phyloP scores from a whole-genome alignment of 2,888 invertebrate species.

The Conops quadrifasciatus region DNA sequence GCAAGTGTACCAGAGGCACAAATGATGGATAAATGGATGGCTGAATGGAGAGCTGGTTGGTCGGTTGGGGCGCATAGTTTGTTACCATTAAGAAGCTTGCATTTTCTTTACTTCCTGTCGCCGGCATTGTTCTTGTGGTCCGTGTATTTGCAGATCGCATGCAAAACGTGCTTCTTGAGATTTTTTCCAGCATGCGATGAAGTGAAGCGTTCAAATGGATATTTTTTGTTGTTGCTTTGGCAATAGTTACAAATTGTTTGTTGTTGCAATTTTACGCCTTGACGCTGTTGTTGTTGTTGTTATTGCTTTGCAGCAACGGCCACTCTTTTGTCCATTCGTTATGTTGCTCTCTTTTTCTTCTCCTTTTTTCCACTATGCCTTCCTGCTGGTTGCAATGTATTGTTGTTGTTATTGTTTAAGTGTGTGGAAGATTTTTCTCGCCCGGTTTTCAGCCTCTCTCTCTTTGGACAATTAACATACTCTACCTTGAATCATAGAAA shows the following conservation, averaged over 20 bases:
- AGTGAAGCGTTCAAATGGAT: background rate
- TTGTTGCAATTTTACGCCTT: background rate
- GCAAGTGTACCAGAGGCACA: background rate
- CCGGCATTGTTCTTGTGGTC: background rate
- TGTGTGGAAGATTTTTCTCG: background rate
- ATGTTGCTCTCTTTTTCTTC: background rate
- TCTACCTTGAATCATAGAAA: too few relatives aligned
- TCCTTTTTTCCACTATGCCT: background rate
- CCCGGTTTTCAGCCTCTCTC: background rate
- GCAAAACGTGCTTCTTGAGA: conserved; percentile 28
- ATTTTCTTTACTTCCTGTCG: conserved; percentile 13
- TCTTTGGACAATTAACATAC: too few relatives aligned
- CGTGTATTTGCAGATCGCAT: conserved; percentile 9
- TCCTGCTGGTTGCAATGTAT: too few relatives aligned
- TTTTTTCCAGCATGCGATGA: conserved; percentile 27
- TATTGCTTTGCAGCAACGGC: background rate
- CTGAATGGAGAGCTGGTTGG: conserved; percentile 13
- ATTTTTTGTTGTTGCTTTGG: conserved; percentile 1
- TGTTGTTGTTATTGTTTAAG: background rate
- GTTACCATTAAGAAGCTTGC: conserved; percentile 9
- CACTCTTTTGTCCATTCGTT: background rate
- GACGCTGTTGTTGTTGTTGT: background rate
- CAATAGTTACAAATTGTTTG: background rate
- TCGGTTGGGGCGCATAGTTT: background rate
- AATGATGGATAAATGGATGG: conserved; percentile 16